Conservation (phyloP, 2,888 invertebrate species). For the Agriopis aurantiaria region DNA sequence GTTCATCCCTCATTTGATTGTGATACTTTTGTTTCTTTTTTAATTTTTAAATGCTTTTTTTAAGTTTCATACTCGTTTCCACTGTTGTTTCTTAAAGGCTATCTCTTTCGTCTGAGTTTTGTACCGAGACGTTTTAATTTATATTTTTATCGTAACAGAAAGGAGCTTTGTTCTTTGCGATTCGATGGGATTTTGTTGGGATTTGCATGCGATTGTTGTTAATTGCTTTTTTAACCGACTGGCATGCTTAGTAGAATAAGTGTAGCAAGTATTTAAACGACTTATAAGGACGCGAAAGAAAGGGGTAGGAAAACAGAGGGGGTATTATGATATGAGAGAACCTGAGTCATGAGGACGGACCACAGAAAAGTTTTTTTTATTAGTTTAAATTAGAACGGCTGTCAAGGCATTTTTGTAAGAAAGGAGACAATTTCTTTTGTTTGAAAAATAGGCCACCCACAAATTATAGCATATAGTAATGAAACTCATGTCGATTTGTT, state of each 20-base stretch:
- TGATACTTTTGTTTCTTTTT: constrained; percentile 60
- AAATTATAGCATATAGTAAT: too few relatives aligned
- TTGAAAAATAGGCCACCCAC: too few relatives aligned
- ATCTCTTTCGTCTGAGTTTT: constrained; percentile 67
- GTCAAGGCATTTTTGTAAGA: too few relatives aligned
- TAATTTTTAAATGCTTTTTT: constrained; percentile 10
- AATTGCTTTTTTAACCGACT: constrained; percentile 36
- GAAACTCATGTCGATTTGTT: too few relatives aligned
- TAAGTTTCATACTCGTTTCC: constrained; percentile 64
- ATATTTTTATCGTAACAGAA: constrained; percentile 68
- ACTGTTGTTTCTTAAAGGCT: constrained; percentile 66
- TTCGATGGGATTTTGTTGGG: constrained; percentile 20
- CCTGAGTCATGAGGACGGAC: too few relatives aligned
- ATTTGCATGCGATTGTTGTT: constrained; percentile 31
- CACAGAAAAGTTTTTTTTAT: too few relatives aligned
- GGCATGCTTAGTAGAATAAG: neutral
- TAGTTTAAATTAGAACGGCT: too few relatives aligned
- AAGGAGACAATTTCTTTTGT: too few relatives aligned
- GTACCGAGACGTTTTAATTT: constrained; percentile 79
- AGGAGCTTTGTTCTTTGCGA: constrained; percentile 39
- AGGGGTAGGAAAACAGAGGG: too few relatives aligned
- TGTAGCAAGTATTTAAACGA: too few relatives aligned
- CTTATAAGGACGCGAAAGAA: too few relatives aligned
- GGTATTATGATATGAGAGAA: too few relatives aligned
- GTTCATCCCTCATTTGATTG: constrained; percentile 86